Conservation (phyloP, 92 coral and sea anemone species). For the Plumapathes pennacea region DNA sequence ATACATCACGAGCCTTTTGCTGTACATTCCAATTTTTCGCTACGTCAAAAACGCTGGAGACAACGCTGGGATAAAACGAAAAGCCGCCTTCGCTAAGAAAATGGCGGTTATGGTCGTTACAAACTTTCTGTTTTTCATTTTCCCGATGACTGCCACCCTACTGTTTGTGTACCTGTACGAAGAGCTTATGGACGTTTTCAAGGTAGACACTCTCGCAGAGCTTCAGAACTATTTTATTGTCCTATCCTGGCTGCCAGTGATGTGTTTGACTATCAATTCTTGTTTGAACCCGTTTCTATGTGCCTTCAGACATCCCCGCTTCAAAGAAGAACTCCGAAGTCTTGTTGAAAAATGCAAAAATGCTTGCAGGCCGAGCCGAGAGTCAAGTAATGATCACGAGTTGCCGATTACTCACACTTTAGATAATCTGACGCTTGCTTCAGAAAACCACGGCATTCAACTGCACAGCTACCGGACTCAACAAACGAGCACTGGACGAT, state of each 20-base stretch:
- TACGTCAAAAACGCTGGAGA: conserved; percentile 20
- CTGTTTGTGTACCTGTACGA: conserved; percentile 36
- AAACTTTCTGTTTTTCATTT: conserved; percentile 43
- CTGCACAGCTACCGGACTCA: too few species aligned
- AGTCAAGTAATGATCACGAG: too few species aligned
- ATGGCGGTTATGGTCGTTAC: conserved; percentile 52
- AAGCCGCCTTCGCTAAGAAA: conserved; percentile 57
- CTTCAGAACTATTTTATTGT: conserved; percentile 28
- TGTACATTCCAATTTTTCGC: conserved; percentile 49
- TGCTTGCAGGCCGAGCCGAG: too few species aligned
- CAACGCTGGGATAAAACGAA: conserved; percentile 54
- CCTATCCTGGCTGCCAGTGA: conserved; percentile 62
- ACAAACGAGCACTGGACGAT: too few species aligned
- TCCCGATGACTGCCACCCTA: conserved; percentile 46
- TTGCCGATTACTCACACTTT: too few species aligned
- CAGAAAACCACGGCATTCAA: too few species aligned
- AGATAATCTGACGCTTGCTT: too few species aligned
- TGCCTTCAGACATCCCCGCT: conserved; percentile 63
- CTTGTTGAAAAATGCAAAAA: neutral
- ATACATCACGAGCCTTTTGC: conserved; percentile 21
- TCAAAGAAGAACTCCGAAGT: conserved; percentile 5
- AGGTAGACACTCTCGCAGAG: conserved; percentile 15
- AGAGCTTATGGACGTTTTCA: neutral
- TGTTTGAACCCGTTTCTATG: conserved; percentile 68
- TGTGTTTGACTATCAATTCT: conserved; percentile 45